These are phyloP conservation scores for Salvelinus sp. DNA, from an alignment of 2,113 vertebrate species.

Conservation along the genomic window DNA sequence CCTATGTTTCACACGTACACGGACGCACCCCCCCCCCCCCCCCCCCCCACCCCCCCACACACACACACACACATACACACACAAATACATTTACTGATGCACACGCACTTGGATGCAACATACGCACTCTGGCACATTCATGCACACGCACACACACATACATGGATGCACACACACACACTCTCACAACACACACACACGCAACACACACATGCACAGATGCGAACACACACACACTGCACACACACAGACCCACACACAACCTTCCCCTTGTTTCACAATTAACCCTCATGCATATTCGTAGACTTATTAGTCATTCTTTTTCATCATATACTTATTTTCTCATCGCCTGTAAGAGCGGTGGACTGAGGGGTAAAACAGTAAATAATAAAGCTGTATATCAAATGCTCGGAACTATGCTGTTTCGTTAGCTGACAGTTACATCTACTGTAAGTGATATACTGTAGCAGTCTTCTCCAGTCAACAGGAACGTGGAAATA, in stretches of 20 bases:
- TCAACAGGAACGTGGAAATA: too few relatives aligned
- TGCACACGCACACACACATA: not conserved
- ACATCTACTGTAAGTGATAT: too few relatives aligned
- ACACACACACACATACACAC: not conserved
- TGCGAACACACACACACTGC: not conserved
- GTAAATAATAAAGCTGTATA: too few relatives aligned
- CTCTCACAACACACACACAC: not conserved
- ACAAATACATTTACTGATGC: not conserved
- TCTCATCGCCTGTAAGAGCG: too few relatives aligned
- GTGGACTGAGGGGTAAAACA: too few relatives aligned
- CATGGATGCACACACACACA: not conserved
- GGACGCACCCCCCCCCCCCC: conserved; percentile 5
- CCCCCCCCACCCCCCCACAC: not conserved
- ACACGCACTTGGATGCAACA: not conserved
- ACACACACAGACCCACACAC: not conserved
- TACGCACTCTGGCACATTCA: not conserved
- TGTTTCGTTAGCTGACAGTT: too few relatives aligned
- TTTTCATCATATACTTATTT: too few relatives aligned
- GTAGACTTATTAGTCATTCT: too few relatives aligned
- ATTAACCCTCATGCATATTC: too few relatives aligned
- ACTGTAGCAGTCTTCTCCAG: too few relatives aligned
- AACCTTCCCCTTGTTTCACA: not conserved
- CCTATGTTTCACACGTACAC: not conserved
- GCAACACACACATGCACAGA: not conserved
- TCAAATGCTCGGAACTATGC: too few relatives aligned